Evolutionary conservation across 2,797 vertebrate genomes (phyloP).

Genomic region (Catharus ustulatus): DNA sequence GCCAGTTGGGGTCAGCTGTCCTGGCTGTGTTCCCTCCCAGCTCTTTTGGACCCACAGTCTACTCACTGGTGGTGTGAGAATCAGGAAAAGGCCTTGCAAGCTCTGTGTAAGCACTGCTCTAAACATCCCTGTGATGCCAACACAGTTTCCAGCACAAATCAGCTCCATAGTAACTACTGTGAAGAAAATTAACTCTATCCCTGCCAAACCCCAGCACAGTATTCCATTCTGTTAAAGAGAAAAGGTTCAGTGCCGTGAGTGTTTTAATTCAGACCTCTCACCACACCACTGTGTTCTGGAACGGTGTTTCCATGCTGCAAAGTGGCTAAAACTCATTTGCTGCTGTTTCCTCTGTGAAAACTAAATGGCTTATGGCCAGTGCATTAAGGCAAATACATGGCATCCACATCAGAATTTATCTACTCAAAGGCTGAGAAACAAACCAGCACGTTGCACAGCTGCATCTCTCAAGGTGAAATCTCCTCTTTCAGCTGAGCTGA

Average conservation of each 20-base stretch:
- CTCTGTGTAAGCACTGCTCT: not conserved
- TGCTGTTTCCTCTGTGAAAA: not conserved
- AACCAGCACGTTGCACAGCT: not conserved
- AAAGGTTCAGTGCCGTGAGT: not conserved
- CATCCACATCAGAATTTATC: not conserved
- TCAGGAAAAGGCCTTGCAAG: not conserved
- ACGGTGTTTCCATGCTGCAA: not conserved
- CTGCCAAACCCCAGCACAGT: not conserved
- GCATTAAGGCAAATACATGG: no score
- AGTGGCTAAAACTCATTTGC: not conserved
- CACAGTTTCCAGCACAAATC: not conserved
- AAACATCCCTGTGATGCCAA: not conserved
- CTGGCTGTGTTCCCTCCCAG: not conserved
- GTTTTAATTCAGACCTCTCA: not conserved
- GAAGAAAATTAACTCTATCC: not conserved
- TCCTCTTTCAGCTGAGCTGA: not conserved
- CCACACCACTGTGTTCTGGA: not conserved
- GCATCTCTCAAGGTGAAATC: not conserved
- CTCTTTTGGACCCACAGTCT: not conserved
- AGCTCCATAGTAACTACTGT: not conserved
- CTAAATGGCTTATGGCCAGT: not conserved
- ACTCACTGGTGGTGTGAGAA: not conserved
- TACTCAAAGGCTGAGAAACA: not conserved
- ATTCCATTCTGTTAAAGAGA: not conserved
- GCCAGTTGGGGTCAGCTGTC: not conserved